Conservation (phyloP, 2,888 invertebrate species). For the Sepioteuthis lessoniana region DNA sequence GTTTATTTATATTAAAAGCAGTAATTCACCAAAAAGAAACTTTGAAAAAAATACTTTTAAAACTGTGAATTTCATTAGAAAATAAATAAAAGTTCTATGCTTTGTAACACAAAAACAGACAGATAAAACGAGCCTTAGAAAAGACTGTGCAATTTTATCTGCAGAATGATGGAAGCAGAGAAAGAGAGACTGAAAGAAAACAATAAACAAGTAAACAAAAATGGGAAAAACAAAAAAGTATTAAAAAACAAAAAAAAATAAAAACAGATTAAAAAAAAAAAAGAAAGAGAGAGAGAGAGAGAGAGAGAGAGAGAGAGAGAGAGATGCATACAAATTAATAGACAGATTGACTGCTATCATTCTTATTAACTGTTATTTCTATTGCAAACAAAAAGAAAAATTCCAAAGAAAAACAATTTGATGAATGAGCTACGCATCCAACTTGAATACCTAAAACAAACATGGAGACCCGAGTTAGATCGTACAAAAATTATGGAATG, state of each 20-base stretch:
- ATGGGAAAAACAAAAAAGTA: not conserved
- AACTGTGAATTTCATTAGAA: no score
- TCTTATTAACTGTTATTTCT: no score
- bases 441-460: not conserved
- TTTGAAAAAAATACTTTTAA: no score
- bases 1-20: no score
- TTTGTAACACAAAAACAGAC: not conserved
- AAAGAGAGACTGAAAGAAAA: not conserved
- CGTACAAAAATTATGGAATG: no score
- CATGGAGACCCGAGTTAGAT: not conserved
- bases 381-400: not conserved
- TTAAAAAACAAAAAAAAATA: not conserved
- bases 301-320: not conserved
- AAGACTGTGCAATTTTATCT: not conserved
- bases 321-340: no score
- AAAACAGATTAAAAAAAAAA: no score
- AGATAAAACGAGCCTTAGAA: not conserved
- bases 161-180: not conserved
- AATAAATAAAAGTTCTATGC: no score
- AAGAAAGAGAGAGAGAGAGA: no score
- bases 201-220: not conserved
- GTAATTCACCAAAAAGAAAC: no score
- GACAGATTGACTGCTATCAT: no score
- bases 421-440: not conserved
- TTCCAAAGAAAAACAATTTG: not conserved